Base-by-base conservation (phyloP, 2,888 invertebrate genomes). In the Drosophila nigricruria region DNA sequence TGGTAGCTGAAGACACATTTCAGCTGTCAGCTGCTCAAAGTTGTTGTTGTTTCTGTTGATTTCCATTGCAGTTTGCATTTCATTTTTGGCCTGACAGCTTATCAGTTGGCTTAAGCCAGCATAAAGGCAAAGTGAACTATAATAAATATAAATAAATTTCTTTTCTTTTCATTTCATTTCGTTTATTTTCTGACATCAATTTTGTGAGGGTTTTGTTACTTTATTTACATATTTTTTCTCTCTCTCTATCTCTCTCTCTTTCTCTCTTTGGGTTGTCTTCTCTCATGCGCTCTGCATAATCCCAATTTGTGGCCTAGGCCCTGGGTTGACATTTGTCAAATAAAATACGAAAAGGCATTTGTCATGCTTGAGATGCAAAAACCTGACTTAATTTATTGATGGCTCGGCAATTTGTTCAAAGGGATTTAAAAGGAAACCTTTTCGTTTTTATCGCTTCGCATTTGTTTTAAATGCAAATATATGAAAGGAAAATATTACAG, bases 381-480 rank as follows among this genome's bases (percentile, higher is more conserved):
- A 32, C 34, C 43, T 52, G 59, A 25, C 34, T 45, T 73, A 60
- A 52, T 64, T 77, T 77, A 77, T 77, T 73, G 77, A 73, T 58
- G 47, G 52, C 42, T 58, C 42, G 20, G 27, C 64, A 42, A 53
- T 40, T 69, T 57, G 18, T 69, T 53, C n/a, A 58, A 42, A 42
- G 34, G 40, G 45, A 60, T 52, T 72, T 32, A 27, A 23, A 25
- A 32, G 30, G 10, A 18, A n/a, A 30, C 18, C 16, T 9, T 64
- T 47, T 64, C 25, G 16, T 38, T 40, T 10, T 30, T 52, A 34
- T 23, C 16, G n/a, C n/a, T n/a, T 6, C 12, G 9, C 5, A 30
- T 36, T 14, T 25, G 38, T n/a, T 25, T 42, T n/a, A 34, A 32
- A 25, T 20, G n/a, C 20, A 49, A 49, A 32, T 18, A 32, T 20